Percentiles rank a stretch among this genome's conserved stretches.
Evolutionary conservation across 2,888 invertebrate genomes (phyloP).

Genomic region (Drosophila atripex): DNA sequence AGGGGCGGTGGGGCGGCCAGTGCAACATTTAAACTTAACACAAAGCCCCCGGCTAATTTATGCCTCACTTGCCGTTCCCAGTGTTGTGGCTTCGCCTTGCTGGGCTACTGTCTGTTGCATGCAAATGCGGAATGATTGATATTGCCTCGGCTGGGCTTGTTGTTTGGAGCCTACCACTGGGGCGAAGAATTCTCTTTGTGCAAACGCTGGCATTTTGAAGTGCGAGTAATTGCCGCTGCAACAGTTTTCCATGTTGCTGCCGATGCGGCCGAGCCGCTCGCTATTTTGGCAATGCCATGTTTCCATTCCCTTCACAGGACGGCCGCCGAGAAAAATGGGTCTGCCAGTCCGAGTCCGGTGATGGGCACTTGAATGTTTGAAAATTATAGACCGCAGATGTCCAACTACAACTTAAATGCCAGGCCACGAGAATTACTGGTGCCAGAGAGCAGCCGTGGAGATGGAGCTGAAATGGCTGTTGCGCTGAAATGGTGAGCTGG

Average conservation of each 20-base stretch:
- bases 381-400: constrained; percentile 76
- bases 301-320: constrained; percentile 70
- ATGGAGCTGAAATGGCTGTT: constrained; percentile 9
- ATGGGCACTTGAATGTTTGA: constrained; percentile 71
- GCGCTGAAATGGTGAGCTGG: neutral
- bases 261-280: constrained; percentile 55
- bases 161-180: constrained; percentile 35
- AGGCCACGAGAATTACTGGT: constrained; percentile 20
- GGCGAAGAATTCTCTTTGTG: constrained; percentile 73
- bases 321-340: constrained; percentile 62
- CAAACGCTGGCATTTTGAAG: constrained; percentile 76
- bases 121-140: constrained; percentile 71
- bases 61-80: constrained; percentile 57
- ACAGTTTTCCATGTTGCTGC: constrained; percentile 72
- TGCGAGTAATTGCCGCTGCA: constrained; percentile 79
- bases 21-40: constrained; percentile 61
- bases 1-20: constrained; percentile 42
- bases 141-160: constrained; percentile 63
- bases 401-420: constrained; percentile 53
- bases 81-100: constrained; percentile 14
- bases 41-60: constrained; percentile 68
- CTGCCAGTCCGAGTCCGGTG: constrained; percentile 58
- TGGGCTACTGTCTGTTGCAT: constrained; percentile 57
- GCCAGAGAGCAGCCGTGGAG: neutral
- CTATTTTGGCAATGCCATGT: constrained; percentile 65